Evolutionary conservation across 2,888 invertebrate genomes (phyloP).

Genomic region (Catocala nupta): DNA sequence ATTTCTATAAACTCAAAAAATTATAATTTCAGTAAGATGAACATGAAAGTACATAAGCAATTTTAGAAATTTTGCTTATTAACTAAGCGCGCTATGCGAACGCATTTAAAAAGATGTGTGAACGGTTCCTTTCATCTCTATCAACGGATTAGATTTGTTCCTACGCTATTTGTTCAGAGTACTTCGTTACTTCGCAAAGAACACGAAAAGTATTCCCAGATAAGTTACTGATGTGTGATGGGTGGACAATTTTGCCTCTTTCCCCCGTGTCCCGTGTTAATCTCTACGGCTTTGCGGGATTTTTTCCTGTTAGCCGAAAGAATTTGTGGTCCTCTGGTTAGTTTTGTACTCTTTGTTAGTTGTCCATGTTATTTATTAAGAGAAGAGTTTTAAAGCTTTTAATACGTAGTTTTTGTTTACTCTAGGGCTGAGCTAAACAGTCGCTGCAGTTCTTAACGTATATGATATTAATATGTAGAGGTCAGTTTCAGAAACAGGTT

Average conservation of each 20-base stretch:
- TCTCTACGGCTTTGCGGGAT: slow-evolving; percentile 23
- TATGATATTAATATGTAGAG: no score
- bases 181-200: slow-evolving; percentile 34
- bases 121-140: slow-evolving; percentile 36
- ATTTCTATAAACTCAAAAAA: no score
- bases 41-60: no score
- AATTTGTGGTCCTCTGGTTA: slow-evolving; percentile 13
- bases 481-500: no score
- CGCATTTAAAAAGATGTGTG: slow-evolving; percentile 39
- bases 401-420: no score
- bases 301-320: slow-evolving; percentile 24
- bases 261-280: slow-evolving; percentile 21
- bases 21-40: no score
- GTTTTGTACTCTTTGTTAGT: not conserved
- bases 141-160: slow-evolving; percentile 45
- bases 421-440: no score
- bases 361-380: not conserved
- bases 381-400: no score
- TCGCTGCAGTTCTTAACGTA: no score
- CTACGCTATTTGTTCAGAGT: slow-evolving; percentile 31
- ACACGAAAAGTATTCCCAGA: slow-evolving; percentile 27
- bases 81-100: not conserved
- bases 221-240: slow-evolving; percentile 8
- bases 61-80: no score
- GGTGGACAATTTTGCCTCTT: not conserved